phyloP scores from a whole-genome alignment of 1,140 invertebrate genomes.

The Anastatus disparis region DNA sequence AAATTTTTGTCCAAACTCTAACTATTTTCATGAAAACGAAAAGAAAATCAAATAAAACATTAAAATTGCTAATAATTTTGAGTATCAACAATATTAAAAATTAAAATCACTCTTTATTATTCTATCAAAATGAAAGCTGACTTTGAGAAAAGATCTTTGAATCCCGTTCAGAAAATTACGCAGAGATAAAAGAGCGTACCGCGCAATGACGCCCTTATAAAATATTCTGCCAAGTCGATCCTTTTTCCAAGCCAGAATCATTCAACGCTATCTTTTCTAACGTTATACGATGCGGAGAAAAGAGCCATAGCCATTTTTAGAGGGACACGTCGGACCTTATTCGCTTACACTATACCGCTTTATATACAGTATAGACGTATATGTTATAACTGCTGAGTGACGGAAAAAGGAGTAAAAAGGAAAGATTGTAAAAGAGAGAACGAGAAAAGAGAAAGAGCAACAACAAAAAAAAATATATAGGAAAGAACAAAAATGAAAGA shows the following conservation, averaged over 20 bases:
- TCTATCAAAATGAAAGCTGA: too few relatives aligned
- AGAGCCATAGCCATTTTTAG: constrained; percentile 45
- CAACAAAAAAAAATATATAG: not conserved
- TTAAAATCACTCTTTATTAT: too few relatives aligned
- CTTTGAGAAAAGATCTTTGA: too few relatives aligned
- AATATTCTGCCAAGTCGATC: not conserved
- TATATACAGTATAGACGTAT: not conserved
- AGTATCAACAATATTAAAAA: too few relatives aligned
- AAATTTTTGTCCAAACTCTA: too few relatives aligned
- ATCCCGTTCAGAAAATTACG: too few relatives aligned
- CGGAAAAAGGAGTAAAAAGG: constrained; percentile 1
- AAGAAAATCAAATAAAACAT: too few relatives aligned
- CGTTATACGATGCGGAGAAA: constrained; percentile 18
- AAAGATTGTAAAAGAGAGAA: not conserved
- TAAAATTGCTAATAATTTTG: too few relatives aligned
- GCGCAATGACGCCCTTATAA: constrained; percentile 2
- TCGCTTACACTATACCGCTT: not conserved
- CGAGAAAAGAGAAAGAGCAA: not conserved
- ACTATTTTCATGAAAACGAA: too few relatives aligned
- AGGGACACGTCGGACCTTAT: constrained; percentile 39
- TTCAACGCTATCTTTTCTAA: not conserved
- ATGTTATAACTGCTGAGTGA: constrained; percentile 17
- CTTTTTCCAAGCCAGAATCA: not conserved
- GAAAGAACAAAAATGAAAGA: too few relatives aligned
- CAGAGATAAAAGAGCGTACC: too few relatives aligned